Percentiles rank a stretch among this genome's conserved stretches.
phyloP scores from a whole-genome alignment of 1,140 invertebrate species.

The Sycophila sp. region DNA sequence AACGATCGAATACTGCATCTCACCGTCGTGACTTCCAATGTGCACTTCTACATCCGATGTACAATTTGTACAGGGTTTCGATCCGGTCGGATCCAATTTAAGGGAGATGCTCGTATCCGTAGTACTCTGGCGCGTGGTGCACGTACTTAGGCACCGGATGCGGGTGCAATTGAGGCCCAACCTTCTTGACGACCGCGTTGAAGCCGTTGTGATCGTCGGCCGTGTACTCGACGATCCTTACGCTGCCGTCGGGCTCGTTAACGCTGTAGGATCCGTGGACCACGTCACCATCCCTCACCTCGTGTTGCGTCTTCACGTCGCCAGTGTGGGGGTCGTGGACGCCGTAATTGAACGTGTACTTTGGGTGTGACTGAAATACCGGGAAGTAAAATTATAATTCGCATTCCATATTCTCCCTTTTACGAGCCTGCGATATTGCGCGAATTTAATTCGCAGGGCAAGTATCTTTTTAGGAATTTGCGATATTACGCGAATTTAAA shows the following conservation, averaged over 20 bases:
- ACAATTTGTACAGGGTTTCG: slow-evolving; percentile 13
- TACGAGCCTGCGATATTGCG: no score
- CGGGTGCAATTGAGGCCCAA: slow-evolving; percentile 63
- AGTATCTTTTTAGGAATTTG: no score
- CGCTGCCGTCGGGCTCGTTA: slow-evolving; percentile 67
- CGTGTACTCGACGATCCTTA: slow-evolving; percentile 67
- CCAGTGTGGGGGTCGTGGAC: slow-evolving; percentile 68
- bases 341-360: slow-evolving; percentile 67
- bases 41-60: background rate
- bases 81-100: slow-evolving; percentile 38
- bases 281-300: slow-evolving; percentile 67
- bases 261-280: slow-evolving; percentile 68
- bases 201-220: slow-evolving; percentile 69
- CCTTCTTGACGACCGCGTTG: slow-evolving; percentile 67
- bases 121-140: slow-evolving; percentile 53
- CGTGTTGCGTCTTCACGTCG: slow-evolving; percentile 67
- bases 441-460: no score
- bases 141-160: slow-evolving; percentile 55
- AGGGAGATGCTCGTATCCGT: slow-evolving; percentile 58
- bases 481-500: background rate
- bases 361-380: slow-evolving; percentile 63
- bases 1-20: background rate
- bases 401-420: no score
- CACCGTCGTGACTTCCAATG: background rate
- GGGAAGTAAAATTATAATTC: no score